Evolutionary conservation across 2,888 invertebrate genomes (phyloP).

Genomic region (Microctonus brassicae): DNA sequence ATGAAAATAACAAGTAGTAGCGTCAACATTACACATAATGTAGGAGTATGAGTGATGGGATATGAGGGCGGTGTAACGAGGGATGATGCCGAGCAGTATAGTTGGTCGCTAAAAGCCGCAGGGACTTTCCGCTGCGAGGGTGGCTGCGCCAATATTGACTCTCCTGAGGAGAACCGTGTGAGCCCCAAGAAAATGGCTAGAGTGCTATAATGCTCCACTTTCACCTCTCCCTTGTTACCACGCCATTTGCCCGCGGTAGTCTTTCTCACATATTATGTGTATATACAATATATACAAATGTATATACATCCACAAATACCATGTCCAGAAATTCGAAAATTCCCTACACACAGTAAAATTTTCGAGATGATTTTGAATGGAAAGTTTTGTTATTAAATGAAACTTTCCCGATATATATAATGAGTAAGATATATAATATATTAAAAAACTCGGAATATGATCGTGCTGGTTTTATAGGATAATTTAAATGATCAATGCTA

Average conservation of each 20-base stretch:
- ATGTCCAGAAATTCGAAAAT: background rate
- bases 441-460: no score
- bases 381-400: no score
- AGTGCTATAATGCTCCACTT: conserved; percentile 39
- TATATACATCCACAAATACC: no score
- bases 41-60: background rate
- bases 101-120: conserved; percentile 39
- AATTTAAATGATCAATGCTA: no score
- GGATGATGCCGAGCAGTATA: conserved; percentile 44
- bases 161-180: conserved; percentile 57
- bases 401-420: no score
- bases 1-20: no score
- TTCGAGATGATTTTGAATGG: no score
- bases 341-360: no score
- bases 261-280: background rate
- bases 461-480: no score
- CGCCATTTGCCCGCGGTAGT: background rate
- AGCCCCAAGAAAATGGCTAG: conserved; percentile 34
- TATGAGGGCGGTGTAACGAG: conserved; percentile 44
- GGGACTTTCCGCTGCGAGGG: conserved; percentile 52
- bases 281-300: no score
- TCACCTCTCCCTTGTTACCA: background rate
- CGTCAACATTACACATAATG: background rate
- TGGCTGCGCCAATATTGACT: conserved; percentile 69
- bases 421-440: no score